These are phyloP conservation scores for Archilochus colubris DNA, from an alignment of 2,113 vertebrate species.

Conservation along the genomic window DNA sequence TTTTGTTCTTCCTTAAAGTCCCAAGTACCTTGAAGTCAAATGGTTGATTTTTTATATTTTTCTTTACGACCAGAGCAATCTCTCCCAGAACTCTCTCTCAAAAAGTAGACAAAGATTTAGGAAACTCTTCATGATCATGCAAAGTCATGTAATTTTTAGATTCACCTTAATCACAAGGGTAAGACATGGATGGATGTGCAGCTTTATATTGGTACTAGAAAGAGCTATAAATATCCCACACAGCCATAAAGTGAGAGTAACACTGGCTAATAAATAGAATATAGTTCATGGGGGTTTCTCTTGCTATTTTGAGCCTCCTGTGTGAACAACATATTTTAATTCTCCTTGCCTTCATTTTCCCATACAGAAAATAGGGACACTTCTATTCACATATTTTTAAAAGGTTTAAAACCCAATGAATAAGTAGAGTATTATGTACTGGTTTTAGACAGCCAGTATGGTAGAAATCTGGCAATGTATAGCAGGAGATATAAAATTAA, in stretches of 20 bases:
- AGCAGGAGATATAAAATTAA: neutral
- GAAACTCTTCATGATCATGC: neutral
- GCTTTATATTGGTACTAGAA: neutral
- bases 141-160: neutral
- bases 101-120: neutral
- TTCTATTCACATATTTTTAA: neutral
- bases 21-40: neutral
- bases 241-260: neutral
- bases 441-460: neutral
- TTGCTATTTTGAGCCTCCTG: neutral
- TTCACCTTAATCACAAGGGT: neutral
- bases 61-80: neutral
- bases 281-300: neutral
- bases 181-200: neutral
- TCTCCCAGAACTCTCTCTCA: neutral
- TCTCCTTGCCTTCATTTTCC: neutral
- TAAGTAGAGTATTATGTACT: neutral
- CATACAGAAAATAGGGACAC: neutral
- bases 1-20: slow-evolving; percentile 59
- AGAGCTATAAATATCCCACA: neutral
- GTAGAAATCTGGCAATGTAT: neutral
- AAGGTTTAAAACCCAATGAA: neutral
- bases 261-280: neutral
- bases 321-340: neutral
- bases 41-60: neutral